These are phyloP conservation scores for Sapajus apella DNA, from an alignment of 2,113 vertebrate species.

Conservation along the genomic window DNA sequence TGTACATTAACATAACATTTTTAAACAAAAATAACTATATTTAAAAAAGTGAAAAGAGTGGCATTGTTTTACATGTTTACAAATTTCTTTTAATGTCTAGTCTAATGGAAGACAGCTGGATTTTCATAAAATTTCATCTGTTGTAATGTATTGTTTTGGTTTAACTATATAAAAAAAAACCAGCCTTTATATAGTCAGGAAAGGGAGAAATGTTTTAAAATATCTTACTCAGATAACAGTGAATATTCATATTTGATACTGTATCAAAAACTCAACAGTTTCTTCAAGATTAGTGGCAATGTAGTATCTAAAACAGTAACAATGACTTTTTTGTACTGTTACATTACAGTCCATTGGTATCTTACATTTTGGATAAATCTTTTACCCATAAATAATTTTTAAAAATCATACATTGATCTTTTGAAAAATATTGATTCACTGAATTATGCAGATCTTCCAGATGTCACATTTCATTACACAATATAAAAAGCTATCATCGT, in stretches of 20 bases:
- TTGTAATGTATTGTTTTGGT: background rate
- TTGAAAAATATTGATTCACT: slow-evolving; percentile 1
- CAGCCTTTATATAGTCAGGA: background rate
- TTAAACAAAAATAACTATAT: background rate
- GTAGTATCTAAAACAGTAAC: background rate
- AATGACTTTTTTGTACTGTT: slow-evolving; percentile 14
- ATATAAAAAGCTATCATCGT: background rate
- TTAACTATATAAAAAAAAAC: slow-evolving; percentile 17
- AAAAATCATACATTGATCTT: background rate
- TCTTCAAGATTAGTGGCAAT: slow-evolving; percentile 8
- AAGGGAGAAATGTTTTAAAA: background rate
- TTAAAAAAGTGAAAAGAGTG: background rate
- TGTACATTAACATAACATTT: background rate
- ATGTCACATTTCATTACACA: background rate
- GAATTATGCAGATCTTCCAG: background rate
- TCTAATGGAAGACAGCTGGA: background rate
- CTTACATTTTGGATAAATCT: background rate
- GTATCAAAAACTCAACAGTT: slow-evolving; percentile 21
- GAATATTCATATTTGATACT: slow-evolving; percentile 16
- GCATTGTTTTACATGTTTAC: too few relatives aligned
- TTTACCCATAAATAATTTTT: background rate
- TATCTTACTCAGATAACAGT: background rate
- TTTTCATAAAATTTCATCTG: background rate
- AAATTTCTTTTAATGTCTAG: background rate
- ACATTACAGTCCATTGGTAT: background rate